phyloP scores from a whole-genome alignment of 2,797 vertebrate species.

The Myotis myotis region DNA sequence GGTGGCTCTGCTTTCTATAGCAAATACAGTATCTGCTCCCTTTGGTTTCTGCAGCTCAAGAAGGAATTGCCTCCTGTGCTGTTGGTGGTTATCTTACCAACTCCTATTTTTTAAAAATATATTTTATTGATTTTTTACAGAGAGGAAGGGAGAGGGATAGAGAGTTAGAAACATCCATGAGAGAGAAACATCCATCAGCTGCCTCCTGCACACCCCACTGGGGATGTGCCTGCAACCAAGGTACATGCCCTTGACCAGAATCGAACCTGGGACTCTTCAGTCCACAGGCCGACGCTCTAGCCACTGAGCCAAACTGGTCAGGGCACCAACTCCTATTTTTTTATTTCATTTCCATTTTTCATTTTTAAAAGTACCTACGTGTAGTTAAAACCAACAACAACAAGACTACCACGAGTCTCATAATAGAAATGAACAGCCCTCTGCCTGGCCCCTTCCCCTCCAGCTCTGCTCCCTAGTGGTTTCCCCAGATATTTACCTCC shows the following conservation, averaged over 20 bases:
- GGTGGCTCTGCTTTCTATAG: not conserved
- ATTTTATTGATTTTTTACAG: too few relatives aligned
- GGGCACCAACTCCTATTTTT: not conserved
- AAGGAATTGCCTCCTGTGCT: not conserved
- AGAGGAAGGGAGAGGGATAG: too few relatives aligned
- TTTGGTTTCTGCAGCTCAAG: slow-evolving; percentile 8
- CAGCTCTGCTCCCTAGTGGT: not conserved
- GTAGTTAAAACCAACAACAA: not conserved
- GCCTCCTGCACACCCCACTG: too few relatives aligned
- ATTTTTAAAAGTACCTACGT: not conserved
- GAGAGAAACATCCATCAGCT: too few relatives aligned
- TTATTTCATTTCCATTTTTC: slow-evolving; percentile 20
- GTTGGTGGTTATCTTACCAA: not conserved
- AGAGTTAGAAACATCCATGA: too few relatives aligned
- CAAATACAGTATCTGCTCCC: not conserved
- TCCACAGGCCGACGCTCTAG: too few relatives aligned
- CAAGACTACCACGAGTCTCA: not conserved
- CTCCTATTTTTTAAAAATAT: not conserved
- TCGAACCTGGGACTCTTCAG: too few relatives aligned
- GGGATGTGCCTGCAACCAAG: too few relatives aligned
- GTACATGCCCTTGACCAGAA: too few relatives aligned
- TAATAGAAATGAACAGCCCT: not conserved
- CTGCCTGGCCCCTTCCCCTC: not conserved
- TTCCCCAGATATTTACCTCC: not conserved
- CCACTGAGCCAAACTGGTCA: too few relatives aligned